Percentiles rank a stretch among this genome's conserved stretches.
Conservation (phyloP, 2,888 invertebrate species). For the Dexiosoma caninum region DNA sequence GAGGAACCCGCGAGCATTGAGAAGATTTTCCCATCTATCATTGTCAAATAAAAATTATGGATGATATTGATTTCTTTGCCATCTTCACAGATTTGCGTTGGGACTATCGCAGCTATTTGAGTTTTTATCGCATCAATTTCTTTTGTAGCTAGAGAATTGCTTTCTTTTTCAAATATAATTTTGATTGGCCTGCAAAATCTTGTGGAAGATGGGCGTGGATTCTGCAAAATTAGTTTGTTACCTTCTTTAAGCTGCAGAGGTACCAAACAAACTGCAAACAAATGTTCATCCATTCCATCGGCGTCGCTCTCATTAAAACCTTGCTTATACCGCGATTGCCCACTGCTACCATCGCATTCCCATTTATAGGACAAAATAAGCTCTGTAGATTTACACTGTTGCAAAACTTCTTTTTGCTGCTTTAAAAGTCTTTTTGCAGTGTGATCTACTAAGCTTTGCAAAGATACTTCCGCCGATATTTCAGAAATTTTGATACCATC, state of each 20-base stretch:
- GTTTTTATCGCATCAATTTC: constrained; percentile 18
- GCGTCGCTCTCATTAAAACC: constrained; percentile 28
- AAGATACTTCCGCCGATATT: no score
- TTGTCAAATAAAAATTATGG: constrained; percentile 7
- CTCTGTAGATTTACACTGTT: no score
- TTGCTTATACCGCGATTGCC: constrained; percentile 27
- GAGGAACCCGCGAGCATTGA: background rate
- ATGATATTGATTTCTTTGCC: constrained; percentile 5
- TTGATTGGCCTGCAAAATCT: no score
- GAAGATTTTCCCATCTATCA: constrained; percentile 1
- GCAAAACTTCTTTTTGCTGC: no score
- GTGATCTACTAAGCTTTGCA: no score
- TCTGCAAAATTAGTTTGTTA: no score
- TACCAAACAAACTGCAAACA: constrained; percentile 38
- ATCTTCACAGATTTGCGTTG: background rate
- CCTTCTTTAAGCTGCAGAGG: constrained; percentile 21
- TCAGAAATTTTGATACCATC: no score
- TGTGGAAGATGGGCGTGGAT: constrained; percentile 27
- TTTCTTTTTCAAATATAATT: no score
- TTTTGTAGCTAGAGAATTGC: constrained; percentile 18
- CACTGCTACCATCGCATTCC: constrained; percentile 27
- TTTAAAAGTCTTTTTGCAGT: no score
- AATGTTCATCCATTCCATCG: constrained; percentile 32
- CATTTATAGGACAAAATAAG: no score
- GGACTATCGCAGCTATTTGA: constrained; percentile 14